Evolutionary conservation across 2,113 vertebrate species (phyloP).

Genomic region (Tor tambroides): DNA sequence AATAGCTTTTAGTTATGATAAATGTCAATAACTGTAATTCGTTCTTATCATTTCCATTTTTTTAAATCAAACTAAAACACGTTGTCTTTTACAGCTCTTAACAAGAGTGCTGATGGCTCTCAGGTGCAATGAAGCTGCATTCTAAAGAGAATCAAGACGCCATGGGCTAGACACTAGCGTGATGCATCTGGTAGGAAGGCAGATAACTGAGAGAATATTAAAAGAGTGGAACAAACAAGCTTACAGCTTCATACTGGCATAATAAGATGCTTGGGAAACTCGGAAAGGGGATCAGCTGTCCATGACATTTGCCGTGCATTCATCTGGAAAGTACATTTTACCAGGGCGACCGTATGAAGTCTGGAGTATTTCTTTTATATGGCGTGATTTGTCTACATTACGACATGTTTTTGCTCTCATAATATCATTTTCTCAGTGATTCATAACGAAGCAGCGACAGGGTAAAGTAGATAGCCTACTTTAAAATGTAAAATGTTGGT

Average conservation of each 20-base stretch:
- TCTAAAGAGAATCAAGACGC: conserved; percentile 10
- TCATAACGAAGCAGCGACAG: neutral
- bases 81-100: neutral
- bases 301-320: conserved; percentile 13
- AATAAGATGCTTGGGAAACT: neutral
- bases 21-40: neutral
- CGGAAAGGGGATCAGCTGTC: conserved; percentile 1
- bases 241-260: conserved; percentile 15
- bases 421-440: conserved; percentile 10
- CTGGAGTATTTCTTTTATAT: neutral
- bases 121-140: conserved; percentile 8
- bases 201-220: conserved; percentile 30
- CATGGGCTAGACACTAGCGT: neutral
- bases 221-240: conserved; percentile 41
- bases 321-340: conserved; percentile 12
- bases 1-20: neutral
- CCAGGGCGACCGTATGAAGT: neutral
- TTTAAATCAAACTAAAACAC: neutral
- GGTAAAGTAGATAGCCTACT: neutral
- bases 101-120: neutral
- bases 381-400: neutral
- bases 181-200: conserved; percentile 8
- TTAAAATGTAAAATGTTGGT: conserved; percentile 3
- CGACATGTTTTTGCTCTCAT: neutral
- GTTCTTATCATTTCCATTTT: neutral